Percentiles rank a stretch among this genome's conserved stretches.
Conservation (phyloP, 2,113 vertebrate genomes). For the Semnornis frantzii region DNA sequence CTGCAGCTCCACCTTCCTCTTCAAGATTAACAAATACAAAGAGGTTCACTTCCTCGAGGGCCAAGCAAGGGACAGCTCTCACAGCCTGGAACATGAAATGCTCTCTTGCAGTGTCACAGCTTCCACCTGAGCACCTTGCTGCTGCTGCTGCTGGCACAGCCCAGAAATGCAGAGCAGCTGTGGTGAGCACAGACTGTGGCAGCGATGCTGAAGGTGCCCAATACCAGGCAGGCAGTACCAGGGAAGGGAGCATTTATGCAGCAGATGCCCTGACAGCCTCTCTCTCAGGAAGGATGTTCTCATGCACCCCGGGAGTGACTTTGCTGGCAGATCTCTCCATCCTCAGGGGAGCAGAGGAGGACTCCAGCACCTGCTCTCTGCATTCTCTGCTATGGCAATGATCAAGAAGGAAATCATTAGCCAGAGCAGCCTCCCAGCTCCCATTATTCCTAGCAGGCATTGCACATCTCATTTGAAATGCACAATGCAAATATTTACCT, state of each 20-base stretch:
- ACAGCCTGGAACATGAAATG: not conserved
- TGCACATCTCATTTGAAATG: constrained; percentile 62
- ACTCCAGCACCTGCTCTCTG: constrained; percentile 18
- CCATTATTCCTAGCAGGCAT: constrained; percentile 60
- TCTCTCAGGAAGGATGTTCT: not conserved
- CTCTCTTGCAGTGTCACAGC: not conserved
- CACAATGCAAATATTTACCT: constrained; percentile 70
- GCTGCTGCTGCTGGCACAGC: not conserved
- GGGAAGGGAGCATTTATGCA: not conserved
- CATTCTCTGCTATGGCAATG: not conserved
- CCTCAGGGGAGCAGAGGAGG: not conserved
- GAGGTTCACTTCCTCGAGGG: not conserved
- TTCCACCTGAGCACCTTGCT: not conserved
- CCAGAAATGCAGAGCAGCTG: not conserved
- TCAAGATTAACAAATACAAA: constrained; percentile 23
- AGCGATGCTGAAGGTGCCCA: not conserved
- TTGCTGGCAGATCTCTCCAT: not conserved
- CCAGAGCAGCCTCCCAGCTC: constrained; percentile 38
- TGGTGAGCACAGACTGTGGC: not conserved
- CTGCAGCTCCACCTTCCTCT: constrained; percentile 29
- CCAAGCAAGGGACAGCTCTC: constrained; percentile 43
- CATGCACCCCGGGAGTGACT: not conserved
- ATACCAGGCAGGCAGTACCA: not conserved
- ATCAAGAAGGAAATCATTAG: constrained; percentile 60
- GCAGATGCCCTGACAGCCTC: not conserved